A percentile compares a stretch with the other conserved stretches of the same genome.
These are phyloP conservation scores for Clepsis dumicolana DNA, from an alignment of 2,888 invertebrate species.

Conservation along the genomic window DNA sequence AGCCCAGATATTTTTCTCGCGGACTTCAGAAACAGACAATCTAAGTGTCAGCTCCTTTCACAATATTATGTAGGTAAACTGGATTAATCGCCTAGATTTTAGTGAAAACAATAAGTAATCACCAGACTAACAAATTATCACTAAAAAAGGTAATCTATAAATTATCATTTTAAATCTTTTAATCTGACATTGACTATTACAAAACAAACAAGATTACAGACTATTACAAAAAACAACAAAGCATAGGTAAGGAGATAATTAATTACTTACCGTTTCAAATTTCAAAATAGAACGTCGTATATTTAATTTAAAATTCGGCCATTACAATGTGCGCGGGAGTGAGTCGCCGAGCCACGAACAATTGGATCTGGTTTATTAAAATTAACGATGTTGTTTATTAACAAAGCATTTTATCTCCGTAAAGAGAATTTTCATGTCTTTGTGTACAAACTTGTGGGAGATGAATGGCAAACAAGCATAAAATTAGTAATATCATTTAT, in stretches of 20 bases:
- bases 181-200: slow-evolving; percentile 18
- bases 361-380: slow-evolving; percentile 11
- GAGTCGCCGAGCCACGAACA: neutral
- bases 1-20: too few species aligned
- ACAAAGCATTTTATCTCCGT: neutral
- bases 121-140: neutral
- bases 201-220: too few species aligned
- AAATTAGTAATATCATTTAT: too few species aligned
- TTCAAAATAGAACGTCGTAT: slow-evolving; percentile 15
- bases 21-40: too few species aligned
- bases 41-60: too few species aligned
- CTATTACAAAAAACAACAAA: slow-evolving; percentile 19
- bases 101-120: neutral
- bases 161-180: neutral
- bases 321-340: slow-evolving; percentile 13
- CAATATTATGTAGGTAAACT: too few species aligned
- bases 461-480: too few species aligned
- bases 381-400: neutral
- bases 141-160: neutral
- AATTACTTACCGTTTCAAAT: slow-evolving; percentile 27
- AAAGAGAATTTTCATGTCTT: too few species aligned
- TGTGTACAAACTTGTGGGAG: too few species aligned
- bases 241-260: neutral
- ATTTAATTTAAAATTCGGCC: slow-evolving; percentile 26
- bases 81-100: too few species aligned